These are phyloP conservation scores for Neoscelio sp. DNA, from an alignment of 2,888 invertebrate genomes.

Conservation along the genomic window DNA sequence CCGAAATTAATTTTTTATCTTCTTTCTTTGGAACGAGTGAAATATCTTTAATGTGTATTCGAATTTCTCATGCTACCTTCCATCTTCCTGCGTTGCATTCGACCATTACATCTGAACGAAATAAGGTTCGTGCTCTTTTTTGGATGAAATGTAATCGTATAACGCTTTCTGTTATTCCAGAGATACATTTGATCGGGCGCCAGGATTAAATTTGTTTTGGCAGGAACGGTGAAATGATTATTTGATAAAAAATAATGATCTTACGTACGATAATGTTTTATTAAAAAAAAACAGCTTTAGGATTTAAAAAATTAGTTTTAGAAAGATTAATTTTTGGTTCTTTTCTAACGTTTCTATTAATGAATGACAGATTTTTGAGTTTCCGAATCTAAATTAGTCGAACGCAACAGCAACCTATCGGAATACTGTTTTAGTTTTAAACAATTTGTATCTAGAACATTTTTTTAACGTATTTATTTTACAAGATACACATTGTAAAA, in stretches of 20 bases:
- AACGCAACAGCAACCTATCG: no score
- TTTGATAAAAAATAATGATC: conserved; percentile 11
- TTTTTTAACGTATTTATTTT: no score
- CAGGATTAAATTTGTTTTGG: conserved; percentile 13
- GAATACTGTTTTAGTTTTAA: no score
- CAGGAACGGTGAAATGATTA: conserved; percentile 18
- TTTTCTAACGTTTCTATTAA: no score
- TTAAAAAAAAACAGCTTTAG: no score
- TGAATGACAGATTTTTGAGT: no score
- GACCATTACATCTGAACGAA: conserved; percentile 1
- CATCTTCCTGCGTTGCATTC: background rate
- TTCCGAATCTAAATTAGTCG: no score
- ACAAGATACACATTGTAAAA: no score
- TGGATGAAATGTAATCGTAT: conserved; percentile 6
- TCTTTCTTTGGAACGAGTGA: background rate
- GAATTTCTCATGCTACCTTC: conserved; percentile 2
- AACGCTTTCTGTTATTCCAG: background rate
- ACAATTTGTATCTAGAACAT: no score
- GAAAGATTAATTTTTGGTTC: no score
- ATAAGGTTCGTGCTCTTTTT: background rate
- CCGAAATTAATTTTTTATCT: background rate
- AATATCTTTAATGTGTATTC: background rate
- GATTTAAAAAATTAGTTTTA: no score
- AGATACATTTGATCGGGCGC: background rate
- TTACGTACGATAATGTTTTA: no score